Evolutionary conservation across 2,797 vertebrate species (phyloP), one percentile per base, ranked within the genome.

Genomic region (Onychomys leucogaster): DNA sequence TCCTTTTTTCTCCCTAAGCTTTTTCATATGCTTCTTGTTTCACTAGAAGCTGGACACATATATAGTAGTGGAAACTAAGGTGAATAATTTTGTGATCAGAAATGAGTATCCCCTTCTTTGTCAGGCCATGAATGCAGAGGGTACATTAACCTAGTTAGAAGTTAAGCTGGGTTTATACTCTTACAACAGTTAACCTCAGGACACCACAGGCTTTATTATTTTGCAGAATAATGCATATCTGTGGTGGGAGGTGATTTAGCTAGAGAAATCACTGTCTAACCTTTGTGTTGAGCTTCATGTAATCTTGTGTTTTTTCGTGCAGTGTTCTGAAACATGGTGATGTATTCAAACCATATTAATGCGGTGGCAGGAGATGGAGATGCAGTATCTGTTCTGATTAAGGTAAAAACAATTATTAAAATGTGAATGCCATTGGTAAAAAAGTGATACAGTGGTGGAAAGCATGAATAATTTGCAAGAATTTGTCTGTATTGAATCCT

Each of bases 391-490:
- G 67, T 75, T 90, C 82, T 67, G 11, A 95, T 65, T 82, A 84
- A 89, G 77, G 57, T 83, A 77, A 71, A 83, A 65, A 65, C n/a
- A 32, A n/a, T 59, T 23, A 81, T 43, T 10, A 29, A 84, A 89
- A 57, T 41, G 29, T 41, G 73, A 55, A 89, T 59, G 34, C 52
- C 57, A 82, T 49, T 5, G 67, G 27, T 73, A 46, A 61, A 55
- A 86, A 59, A 92, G 10, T 84, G 95, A 78, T 6, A 27, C 55
- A 94, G 75, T 91, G 41, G 7, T 59, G 37, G 13, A 71, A 90
- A 81, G 80, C 19, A n/a, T 77, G n/a, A 86, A 5, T 94, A 95
- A 61, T 90, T 96, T 88, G 46, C 83, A 94, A 92, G n/a, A 96
- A 90, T 92, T 95, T 96, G 91, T 86, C n/a, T 77, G 90, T 92